A percentile compares a stretch with the other conserved stretches of the same genome.
Conservation (phyloP, 1,140 invertebrate genomes). For the Aphaenogaster rudis region DNA sequence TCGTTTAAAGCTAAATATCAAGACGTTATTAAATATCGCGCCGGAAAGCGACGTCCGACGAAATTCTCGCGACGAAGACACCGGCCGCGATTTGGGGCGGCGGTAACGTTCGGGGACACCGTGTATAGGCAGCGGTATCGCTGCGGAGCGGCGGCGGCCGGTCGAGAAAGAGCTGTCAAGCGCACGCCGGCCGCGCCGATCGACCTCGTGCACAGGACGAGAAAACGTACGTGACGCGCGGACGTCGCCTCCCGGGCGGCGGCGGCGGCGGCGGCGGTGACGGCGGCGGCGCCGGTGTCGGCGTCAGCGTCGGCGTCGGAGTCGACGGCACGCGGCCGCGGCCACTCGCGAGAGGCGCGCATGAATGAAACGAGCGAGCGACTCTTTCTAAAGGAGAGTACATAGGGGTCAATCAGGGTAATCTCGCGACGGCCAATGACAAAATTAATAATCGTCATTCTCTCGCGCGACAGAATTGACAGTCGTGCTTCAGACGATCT, state of each 20-base stretch:
- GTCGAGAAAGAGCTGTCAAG: conserved; percentile 68
- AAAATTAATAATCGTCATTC: conserved; percentile 27
- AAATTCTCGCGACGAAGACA: background rate
- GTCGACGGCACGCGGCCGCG: conserved; percentile 40
- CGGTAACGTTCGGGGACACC: background rate
- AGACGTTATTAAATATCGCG: background rate
- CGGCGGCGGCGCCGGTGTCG: background rate
- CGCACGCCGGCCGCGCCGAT: conserved; percentile 73
- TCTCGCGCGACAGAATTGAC: background rate
- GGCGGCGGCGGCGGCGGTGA: conserved; percentile 12
- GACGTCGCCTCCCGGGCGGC: conserved; percentile 57
- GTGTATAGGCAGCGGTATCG: background rate
- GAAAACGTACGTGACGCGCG: conserved; percentile 60
- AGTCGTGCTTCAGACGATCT: background rate
- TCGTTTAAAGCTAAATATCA: background rate
- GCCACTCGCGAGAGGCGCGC: conserved; percentile 48
- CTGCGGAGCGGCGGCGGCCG: conserved; percentile 19
- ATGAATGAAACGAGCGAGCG: conserved; percentile 56
- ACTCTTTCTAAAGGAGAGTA: conserved; percentile 38
- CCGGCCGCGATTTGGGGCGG: background rate
- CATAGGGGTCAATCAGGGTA: conserved; percentile 42
- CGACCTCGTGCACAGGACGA: conserved; percentile 58
- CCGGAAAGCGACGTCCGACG: background rate
- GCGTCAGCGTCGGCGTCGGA: conserved; percentile 8
- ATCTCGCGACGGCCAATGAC: conserved; percentile 34